Evolutionary conservation across 2,888 invertebrate species (phyloP), one percentile per base, ranked within the genome.

Genomic region (Andrena bucephala): DNA sequence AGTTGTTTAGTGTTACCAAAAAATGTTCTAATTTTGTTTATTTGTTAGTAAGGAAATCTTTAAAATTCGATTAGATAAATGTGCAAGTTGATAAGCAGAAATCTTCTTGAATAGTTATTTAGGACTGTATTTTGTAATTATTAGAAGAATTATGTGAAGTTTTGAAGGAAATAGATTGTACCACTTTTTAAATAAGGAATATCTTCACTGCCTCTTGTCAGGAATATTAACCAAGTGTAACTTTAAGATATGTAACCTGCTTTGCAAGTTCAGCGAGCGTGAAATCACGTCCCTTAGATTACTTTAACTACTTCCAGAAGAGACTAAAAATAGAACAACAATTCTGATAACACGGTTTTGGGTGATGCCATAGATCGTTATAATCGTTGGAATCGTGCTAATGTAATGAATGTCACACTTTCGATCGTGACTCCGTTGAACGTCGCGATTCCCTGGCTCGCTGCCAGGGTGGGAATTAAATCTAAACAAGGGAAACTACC

Each of bases 401-500:
- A 67, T 63, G 69, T 69, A 72, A 73, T 57, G 73, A 78, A 63
- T 73, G 77, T 57, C 62, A 67, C 81, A 62, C 66, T 77, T 75
- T 72, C 68, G n/a, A 54, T 24, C 33, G 27, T 65, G n/a, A 66
- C 57, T n/a, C 57, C 52, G 20, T 42, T 50, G 24, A 67, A 60
- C 62, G 33, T 20, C n/a, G n/a, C 60, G 71, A 81, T 75, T 78
- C 57, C 57, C 77, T 87, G 84, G 87, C 82, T 0, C 2, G 20
- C 29, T 1, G 77, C 85, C 81, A 87, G 69, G 59, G n/a, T 31
- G 63, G 33, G 80, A 83, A 87, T 87, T 83, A 87, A 83, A 87
- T 85, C 83, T 83, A 79, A 87, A 79, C 79, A 78, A 66, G 72
- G 75, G 63, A 81, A 77, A 60, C 48, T 36, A 24, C 16, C 33